phyloP scores from a whole-genome alignment of 1,140 invertebrate species.

The Parapsyche elsis region DNA sequence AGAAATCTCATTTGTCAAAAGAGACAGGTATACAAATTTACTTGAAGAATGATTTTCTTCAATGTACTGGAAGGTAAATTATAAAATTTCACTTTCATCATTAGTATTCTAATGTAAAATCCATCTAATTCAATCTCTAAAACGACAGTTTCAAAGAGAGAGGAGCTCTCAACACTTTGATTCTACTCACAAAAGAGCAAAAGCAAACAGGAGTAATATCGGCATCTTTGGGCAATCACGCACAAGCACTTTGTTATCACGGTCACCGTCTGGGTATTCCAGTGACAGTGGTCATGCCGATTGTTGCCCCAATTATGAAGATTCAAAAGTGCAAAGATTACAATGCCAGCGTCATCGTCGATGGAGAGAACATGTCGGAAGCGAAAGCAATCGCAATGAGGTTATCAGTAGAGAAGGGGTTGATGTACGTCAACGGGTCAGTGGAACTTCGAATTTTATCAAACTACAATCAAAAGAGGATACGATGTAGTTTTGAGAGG shows the following conservation, averaged over 20 bases:
- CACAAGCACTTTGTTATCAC: slow-evolving; percentile 87
- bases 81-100: not conserved
- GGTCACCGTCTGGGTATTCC: slow-evolving; percentile 83
- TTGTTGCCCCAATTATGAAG: slow-evolving; percentile 93
- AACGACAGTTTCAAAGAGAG: slow-evolving; percentile 89
- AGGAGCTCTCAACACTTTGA: slow-evolving; percentile 86
- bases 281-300: slow-evolving; percentile 94
- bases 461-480: too few species aligned
- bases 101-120: not conserved
- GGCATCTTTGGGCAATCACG: slow-evolving; percentile 93
- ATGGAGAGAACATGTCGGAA: slow-evolving; percentile 87
- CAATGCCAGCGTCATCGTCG: slow-evolving; percentile 86
- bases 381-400: slow-evolving; percentile 82
- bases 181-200: slow-evolving; percentile 79
- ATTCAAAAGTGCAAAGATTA: slow-evolving; percentile 86
- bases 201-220: slow-evolving; percentile 86
- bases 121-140: too few species aligned
- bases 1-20: slow-evolving; percentile 83
- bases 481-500: too few species aligned
- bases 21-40: slow-evolving; percentile 86
- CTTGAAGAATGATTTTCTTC: slow-evolving; percentile 93
- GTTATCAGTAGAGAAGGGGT: slow-evolving; percentile 75
- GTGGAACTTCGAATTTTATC: slow-evolving; percentile 42
- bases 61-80: slow-evolving; percentile 86
- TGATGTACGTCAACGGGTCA: slow-evolving; percentile 89